A percentile compares a stretch with the other conserved stretches of the same genome.
phyloP scores from a whole-genome alignment of 2,113 vertebrate genomes.

The Tragulus kanchil region DNA sequence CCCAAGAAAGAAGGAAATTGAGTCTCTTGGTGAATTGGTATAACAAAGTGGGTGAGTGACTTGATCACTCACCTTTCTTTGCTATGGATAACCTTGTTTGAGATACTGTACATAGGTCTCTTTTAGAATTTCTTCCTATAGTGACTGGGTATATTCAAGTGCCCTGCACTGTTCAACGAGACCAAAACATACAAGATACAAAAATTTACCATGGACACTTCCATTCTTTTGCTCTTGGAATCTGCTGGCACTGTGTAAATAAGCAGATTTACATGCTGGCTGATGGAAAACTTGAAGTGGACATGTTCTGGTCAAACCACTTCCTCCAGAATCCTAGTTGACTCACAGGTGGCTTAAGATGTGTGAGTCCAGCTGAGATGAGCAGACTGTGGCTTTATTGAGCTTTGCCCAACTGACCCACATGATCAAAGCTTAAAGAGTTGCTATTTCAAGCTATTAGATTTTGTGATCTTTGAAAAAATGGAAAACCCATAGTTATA shows the following conservation, averaged over 20 bases:
- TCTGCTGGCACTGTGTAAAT: not conserved
- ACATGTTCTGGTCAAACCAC: not conserved
- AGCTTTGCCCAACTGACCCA: not conserved
- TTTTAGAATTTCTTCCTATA: not conserved
- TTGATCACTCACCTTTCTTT: not conserved
- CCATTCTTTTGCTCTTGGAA: not conserved
- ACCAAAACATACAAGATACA: not conserved
- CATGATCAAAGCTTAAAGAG: not conserved
- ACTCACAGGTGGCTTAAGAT: not conserved
- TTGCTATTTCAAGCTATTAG: not conserved
- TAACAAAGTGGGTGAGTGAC: not conserved
- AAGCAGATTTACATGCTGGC: not conserved
- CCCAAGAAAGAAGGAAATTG: not conserved
- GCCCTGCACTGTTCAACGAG: not conserved
- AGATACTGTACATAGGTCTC: not conserved
- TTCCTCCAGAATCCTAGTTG: not conserved
- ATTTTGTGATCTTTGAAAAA: not conserved
- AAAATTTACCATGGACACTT: not conserved
- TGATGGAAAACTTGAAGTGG: not conserved
- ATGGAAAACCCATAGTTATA: not conserved
- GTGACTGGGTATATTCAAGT: too few relatives aligned
- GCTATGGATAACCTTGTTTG: not conserved
- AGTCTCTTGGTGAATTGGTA: not conserved
- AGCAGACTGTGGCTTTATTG: not conserved
- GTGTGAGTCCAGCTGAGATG: not conserved